A percentile compares a stretch with the other conserved stretches of the same genome.
These are phyloP conservation scores for Beroe forskalii DNA, from an alignment of 37 sponge, comb jelly and placozoan species.

Conservation along the genomic window DNA sequence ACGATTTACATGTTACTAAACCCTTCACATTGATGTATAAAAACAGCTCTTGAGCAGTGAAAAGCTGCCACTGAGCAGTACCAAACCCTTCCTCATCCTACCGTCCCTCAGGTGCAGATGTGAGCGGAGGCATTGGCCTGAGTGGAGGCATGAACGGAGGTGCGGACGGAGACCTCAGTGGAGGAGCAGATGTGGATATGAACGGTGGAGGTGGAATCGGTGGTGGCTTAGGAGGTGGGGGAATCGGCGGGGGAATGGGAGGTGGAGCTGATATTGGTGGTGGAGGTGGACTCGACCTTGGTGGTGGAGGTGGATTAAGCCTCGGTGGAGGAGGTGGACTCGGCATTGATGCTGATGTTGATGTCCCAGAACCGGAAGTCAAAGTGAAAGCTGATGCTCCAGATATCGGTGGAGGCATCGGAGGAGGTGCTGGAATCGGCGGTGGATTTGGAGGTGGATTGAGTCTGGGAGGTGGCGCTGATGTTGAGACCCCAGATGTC, in stretches of 20 bases:
- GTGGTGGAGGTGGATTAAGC: neutral
- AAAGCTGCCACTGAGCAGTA: too few relatives aligned
- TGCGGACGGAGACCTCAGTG: conserved; percentile 8
- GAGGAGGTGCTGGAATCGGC: neutral
- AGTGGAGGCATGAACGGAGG: neutral
- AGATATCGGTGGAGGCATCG: neutral
- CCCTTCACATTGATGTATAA: neutral
- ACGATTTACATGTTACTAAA: neutral
- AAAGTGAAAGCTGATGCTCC: neutral
- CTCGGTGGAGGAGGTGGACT: neutral
- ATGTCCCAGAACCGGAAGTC: neutral
- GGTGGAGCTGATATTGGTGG: conserved; percentile 6
- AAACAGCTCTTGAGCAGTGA: neutral
- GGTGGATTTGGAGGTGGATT: conserved; percentile 25
- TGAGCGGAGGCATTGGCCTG: neutral
- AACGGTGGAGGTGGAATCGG: neutral
- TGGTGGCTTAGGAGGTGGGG: neutral
- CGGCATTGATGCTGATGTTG: neutral
- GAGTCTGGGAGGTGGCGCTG: conserved; percentile 39
- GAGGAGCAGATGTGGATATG: neutral
- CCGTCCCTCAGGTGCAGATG: neutral
- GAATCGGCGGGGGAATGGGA: neutral
- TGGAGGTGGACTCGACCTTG: neutral
- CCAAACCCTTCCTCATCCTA: too few relatives aligned
- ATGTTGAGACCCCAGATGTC: neutral